Evolutionary conservation across 2,113 vertebrate genomes (phyloP).

Genomic region (Corythoichthys intestinalis): DNA sequence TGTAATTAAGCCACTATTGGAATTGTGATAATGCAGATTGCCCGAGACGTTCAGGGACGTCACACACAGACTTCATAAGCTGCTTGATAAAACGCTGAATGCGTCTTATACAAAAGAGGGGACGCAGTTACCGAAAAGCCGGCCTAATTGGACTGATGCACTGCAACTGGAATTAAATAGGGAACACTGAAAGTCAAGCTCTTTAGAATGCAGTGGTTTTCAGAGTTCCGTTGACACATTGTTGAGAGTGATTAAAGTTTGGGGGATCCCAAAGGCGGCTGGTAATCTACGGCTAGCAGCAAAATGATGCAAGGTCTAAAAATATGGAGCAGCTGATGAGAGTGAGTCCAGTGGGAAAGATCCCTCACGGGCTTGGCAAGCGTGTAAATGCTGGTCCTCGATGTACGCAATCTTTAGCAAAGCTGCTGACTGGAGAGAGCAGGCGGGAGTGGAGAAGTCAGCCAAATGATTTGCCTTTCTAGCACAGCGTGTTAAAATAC

Average conservation of each 20-base stretch:
- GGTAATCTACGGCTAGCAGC: slow-evolving; percentile 20
- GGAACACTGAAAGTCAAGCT: slow-evolving; percentile 8
- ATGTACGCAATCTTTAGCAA: slow-evolving; percentile 21
- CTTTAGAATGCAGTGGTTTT: slow-evolving; percentile 3
- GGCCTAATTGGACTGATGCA: slow-evolving; percentile 18
- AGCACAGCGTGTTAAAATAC: not conserved
- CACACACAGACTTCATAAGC: slow-evolving; percentile 9
- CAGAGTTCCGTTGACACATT: slow-evolving; percentile 27
- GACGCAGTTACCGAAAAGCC: slow-evolving; percentile 13
- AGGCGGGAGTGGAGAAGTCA: not conserved
- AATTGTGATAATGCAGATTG: not conserved
- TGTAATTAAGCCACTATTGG: not conserved
- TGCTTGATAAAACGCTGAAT: not conserved
- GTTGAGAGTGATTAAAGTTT: slow-evolving; percentile 30
- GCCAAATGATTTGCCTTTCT: not conserved
- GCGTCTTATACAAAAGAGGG: slow-evolving; percentile 15
- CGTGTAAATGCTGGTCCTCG: slow-evolving; percentile 19
- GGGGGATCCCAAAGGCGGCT: not conserved
- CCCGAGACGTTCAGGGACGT: not conserved
- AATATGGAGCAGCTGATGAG: slow-evolving; percentile 20
- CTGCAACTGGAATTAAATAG: not conserved
- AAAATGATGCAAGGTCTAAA: slow-evolving; percentile 17
- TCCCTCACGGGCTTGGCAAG: slow-evolving; percentile 10
- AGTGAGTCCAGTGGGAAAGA: slow-evolving; percentile 29
- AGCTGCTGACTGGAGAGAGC: slow-evolving; percentile 13